Conservation (phyloP, 1,140 invertebrate species). For the Drosophila tropicalis region DNA sequence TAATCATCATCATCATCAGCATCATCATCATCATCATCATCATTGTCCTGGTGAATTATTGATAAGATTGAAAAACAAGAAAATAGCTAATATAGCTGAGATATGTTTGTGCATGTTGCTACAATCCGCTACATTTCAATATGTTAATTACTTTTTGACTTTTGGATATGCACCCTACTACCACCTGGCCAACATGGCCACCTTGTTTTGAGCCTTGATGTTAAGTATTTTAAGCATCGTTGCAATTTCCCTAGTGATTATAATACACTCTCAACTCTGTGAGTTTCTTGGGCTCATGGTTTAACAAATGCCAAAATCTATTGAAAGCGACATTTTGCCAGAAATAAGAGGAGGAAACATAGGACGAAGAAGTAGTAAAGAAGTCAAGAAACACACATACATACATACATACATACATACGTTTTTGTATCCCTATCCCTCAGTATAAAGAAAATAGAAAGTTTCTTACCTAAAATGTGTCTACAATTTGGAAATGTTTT, state of each 20-base stretch:
- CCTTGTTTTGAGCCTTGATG: background rate
- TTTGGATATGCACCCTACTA: slow-evolving; percentile 36
- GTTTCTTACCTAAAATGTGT: slow-evolving; percentile 54
- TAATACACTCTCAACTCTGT: background rate
- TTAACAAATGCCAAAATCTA: slow-evolving; percentile 78
- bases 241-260: slow-evolving; percentile 74
- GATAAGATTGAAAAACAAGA: slow-evolving; percentile 24
- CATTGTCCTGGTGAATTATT: slow-evolving; percentile 60
- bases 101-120: background rate
- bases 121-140: slow-evolving; percentile 63
- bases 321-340: slow-evolving; percentile 67
- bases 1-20: background rate
- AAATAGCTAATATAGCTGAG: background rate
- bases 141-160: slow-evolving; percentile 74
- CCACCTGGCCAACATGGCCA: no score
- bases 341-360: slow-evolving; percentile 10
- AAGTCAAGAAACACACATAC: slow-evolving; percentile 8
- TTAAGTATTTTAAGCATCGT: slow-evolving; percentile 25
- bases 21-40: background rate
- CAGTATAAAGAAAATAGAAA: slow-evolving; percentile 16
- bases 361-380: background rate
- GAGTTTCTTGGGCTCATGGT: slow-evolving; percentile 4
- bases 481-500: slow-evolving; percentile 64
- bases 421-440: background rate
- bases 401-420: background rate